Base-by-base conservation (phyloP, 2,113 vertebrate genomes). In the Sinocyclocheilus anshuiensis region DNA sequence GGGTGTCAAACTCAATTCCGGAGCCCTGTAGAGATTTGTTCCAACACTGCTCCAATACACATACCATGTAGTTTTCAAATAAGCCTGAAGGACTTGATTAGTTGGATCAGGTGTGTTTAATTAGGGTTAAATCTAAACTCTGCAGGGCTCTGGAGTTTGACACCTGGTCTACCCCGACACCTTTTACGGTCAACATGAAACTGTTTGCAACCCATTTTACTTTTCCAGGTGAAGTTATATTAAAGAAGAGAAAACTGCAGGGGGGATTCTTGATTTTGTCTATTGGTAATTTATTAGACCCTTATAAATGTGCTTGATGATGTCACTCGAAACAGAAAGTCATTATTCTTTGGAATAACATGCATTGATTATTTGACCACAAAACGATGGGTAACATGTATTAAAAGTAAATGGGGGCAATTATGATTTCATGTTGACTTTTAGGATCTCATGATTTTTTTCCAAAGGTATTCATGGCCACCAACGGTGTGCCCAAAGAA, bases 381-480 rank as follows among this genome's bases (percentile, higher is more conserved):
- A 29, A 69, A 29, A 36, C 16, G 1, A 65, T 0, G 12, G 5
- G 6, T 20, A 36, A 33, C 29, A 6, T 18, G 33, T 53, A 53
- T 71, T 39, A 12, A n/a, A 39, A 79, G 33, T 61, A 22, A 29
- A 55, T 33, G 16, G 50, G 50, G 24, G 8, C 48, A 79, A 13
- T 57, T 33, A 18, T 78, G 50, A n/a, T n/a, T 79, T 79, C 55
- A 24, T 61, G 77, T 22, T 78, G 77, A 78, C 45, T 48, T 15
- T 20, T 53, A 77, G 48, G 24, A 36, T 33, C 33, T 18, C 26
- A 36, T 69, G 7, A 71, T 36, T 42, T 72, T 36, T 18, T 3
- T 4, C 42, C 0, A 4, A 22, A 22, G 36, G 9, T n/a, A 12
- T 72, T 11, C 15, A 8, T 69, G 15, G 9, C 42, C 2, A 11